These are phyloP conservation scores for Prietella phreatophila DNA, from an alignment of 2,113 vertebrate genomes.

Conservation along the genomic window DNA sequence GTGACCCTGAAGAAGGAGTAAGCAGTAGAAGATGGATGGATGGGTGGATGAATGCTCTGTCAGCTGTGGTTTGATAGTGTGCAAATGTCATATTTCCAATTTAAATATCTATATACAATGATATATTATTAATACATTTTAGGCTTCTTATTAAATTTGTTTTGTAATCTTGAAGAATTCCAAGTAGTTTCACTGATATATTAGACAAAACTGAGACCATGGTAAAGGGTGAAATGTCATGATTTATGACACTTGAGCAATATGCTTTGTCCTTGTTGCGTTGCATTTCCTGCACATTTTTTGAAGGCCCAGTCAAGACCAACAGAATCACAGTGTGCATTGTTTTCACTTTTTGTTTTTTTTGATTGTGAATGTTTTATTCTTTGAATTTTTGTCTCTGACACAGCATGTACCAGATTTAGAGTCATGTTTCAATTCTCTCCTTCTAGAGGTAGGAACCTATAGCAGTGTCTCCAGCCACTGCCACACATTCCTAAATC, in stretches of 20 bases:
- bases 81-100: neutral
- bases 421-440: neutral
- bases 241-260: neutral
- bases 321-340: neutral
- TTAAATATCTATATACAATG: neutral
- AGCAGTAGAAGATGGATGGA: no score
- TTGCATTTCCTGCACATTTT: neutral
- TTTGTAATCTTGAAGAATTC: neutral
- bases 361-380: neutral
- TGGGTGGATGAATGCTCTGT: no score
- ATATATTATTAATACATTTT: neutral
- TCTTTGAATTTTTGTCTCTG: neutral
- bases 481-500: neutral
- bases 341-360: neutral
- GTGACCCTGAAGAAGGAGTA: no score
- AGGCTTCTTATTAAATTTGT: no score
- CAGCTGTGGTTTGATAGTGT: neutral
- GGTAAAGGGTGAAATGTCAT: constrained; percentile 5
- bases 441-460: neutral
- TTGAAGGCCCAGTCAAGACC: neutral
- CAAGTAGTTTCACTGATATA: neutral
- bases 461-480: neutral
- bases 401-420: neutral
- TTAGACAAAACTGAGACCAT: neutral
- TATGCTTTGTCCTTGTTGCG: neutral